These are phyloP conservation scores for Dynastes grantii DNA, from an alignment of 2,888 invertebrate species.

Conservation along the genomic window DNA sequence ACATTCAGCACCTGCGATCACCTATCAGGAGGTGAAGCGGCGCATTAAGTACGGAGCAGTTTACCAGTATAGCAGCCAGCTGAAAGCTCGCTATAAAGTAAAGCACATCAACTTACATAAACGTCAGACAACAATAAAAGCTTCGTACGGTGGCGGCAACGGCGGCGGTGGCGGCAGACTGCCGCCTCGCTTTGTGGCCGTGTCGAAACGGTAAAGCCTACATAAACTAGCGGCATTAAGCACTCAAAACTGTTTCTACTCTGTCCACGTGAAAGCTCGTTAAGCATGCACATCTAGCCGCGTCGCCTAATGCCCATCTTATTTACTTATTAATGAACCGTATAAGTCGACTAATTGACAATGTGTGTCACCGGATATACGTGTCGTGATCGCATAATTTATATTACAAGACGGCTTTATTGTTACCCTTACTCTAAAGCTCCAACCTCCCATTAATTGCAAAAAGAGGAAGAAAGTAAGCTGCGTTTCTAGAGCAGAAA, in stretches of 20 bases:
- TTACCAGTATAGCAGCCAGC: constrained; percentile 56
- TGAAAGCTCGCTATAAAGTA: constrained; percentile 68
- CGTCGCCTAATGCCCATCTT: constrained; percentile 56
- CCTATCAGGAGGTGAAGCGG: constrained; percentile 62
- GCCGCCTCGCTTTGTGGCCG: constrained; percentile 52
- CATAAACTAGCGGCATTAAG: constrained; percentile 61
- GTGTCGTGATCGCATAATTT: constrained; percentile 13
- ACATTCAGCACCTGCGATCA: constrained; percentile 68
- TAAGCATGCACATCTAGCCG: constrained; percentile 54
- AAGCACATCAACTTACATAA: constrained; percentile 68
- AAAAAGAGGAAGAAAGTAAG: not conserved
- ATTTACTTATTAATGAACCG: constrained; percentile 58
- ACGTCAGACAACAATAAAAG: constrained; percentile 66
- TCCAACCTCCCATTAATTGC: not conserved
- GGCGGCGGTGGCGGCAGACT: constrained; percentile 5
- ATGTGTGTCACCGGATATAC: constrained; percentile 48
- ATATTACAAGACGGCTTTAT: constrained; percentile 5
- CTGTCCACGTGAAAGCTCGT: constrained; percentile 58
- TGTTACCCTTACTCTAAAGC: not conserved
- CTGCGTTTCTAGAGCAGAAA: too few species aligned
- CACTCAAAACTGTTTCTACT: constrained; percentile 56
- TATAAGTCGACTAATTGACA: constrained; percentile 51
- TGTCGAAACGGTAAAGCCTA: constrained; percentile 58
- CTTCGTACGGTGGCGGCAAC: constrained; percentile 55
- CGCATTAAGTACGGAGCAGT: constrained; percentile 64